phyloP scores from a whole-genome alignment of 1,140 invertebrate species.

The Glossosoma conforme region DNA sequence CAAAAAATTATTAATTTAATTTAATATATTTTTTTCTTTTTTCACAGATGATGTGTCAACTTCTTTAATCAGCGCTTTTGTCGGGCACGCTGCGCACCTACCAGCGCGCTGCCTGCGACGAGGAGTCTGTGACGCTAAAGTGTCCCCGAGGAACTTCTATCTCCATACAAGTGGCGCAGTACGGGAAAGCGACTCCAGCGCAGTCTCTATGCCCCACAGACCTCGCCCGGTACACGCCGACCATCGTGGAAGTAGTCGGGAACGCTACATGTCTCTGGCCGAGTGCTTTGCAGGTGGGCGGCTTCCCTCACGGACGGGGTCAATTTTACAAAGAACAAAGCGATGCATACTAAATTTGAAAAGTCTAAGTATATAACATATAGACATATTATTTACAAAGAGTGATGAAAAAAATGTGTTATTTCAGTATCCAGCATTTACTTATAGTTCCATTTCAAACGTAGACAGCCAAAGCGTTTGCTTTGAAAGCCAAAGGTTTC shows the following conservation, averaged over 20 bases:
- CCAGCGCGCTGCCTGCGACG: constrained; percentile 82
- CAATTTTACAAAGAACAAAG: background rate
- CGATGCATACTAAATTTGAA: too few species aligned
- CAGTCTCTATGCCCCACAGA: constrained; percentile 68
- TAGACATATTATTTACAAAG: too few species aligned
- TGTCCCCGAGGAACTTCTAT: constrained; percentile 85
- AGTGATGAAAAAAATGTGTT: too few species aligned
- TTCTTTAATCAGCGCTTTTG: constrained; percentile 65
- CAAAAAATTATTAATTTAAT: too few species aligned
- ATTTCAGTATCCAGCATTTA: too few species aligned
- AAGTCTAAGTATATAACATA: too few species aligned
- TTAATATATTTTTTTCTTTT: too few species aligned
- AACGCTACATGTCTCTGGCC: constrained; percentile 49
- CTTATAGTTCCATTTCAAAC: too few species aligned
- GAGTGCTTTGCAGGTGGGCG: constrained; percentile 50
- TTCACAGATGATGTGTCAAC: too few species aligned
- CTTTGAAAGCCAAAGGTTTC: too few species aligned
- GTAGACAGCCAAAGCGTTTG: too few species aligned
- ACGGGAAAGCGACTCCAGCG: constrained; percentile 42
- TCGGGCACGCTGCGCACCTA: constrained; percentile 83
- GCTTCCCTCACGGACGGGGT: background rate
- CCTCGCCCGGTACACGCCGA: constrained; percentile 55
- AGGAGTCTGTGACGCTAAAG: constrained; percentile 73
- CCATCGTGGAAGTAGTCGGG: constrained; percentile 46
- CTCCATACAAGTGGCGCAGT: constrained; percentile 72